Conservation (phyloP, 2,113 vertebrate genomes). For the Salminus brasiliensis region DNA sequence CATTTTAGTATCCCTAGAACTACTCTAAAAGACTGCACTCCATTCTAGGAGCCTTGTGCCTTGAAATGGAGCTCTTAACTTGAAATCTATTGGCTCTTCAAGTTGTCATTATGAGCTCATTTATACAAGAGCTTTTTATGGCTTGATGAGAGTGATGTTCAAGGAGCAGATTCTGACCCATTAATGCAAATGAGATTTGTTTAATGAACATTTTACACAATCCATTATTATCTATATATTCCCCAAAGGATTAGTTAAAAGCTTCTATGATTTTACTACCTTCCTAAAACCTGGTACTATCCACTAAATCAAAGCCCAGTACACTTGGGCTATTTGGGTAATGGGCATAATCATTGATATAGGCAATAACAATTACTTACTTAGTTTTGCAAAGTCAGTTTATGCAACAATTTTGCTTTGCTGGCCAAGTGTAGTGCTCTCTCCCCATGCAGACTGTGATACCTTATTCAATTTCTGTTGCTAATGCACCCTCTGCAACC, state of each 20-base stretch:
- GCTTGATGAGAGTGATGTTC: neutral
- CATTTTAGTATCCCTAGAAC: neutral
- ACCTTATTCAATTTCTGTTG: slow-evolving; percentile 25
- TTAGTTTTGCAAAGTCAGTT: slow-evolving; percentile 3
- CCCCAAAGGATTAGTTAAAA: too few species aligned
- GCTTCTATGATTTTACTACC: neutral
- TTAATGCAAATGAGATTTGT: slow-evolving; percentile 13
- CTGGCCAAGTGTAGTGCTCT: neutral
- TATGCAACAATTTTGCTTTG: neutral
- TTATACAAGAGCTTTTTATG: slow-evolving; percentile 14
- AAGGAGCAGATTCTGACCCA: slow-evolving; percentile 14
- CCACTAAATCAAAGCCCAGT: too few species aligned
- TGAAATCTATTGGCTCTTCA: neutral
- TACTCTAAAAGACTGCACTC: neutral
- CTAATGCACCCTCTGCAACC: slow-evolving; percentile 8
- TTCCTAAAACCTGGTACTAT: too few species aligned
- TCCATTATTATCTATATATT: too few species aligned
- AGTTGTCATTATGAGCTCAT: slow-evolving; percentile 1
- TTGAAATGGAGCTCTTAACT: neutral
- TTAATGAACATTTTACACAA: neutral
- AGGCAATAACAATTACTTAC: neutral
- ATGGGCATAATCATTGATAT: neutral
- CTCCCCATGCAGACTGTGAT: neutral
- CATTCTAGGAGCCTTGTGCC: neutral
- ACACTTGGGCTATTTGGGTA: neutral